Conservation (phyloP, 2,888 invertebrate genomes). For the Epinotia bilunana region DNA sequence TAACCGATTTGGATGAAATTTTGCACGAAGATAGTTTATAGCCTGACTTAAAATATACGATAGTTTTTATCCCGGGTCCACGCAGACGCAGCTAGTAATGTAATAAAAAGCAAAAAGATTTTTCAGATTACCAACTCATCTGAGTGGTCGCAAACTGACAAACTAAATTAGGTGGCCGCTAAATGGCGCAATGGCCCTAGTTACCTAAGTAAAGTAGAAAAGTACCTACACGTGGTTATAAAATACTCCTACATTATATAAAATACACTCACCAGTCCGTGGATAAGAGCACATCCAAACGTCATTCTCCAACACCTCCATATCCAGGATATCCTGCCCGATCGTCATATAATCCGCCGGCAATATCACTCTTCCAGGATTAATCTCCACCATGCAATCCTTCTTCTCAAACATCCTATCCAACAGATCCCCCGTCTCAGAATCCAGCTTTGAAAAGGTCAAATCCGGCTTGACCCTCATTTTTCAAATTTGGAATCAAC, state of each 20-base stretch:
- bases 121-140: too few relatives aligned
- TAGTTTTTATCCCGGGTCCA: too few relatives aligned
- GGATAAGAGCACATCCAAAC: conserved; percentile 95
- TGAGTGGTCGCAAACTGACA: too few relatives aligned
- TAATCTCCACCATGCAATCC: conserved; percentile 88
- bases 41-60: too few relatives aligned
- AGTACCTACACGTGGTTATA: not conserved
- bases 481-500: conserved; percentile 47
- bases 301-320: conserved; percentile 90
- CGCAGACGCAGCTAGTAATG: too few relatives aligned
- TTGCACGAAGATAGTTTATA: too few relatives aligned
- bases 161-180: too few relatives aligned
- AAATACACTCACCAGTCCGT: conserved; percentile 88
- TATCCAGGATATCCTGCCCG: conserved; percentile 88
- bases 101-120: too few relatives aligned
- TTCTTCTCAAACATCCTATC: conserved; percentile 88
- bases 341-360: conserved; percentile 88
- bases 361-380: conserved; percentile 88
- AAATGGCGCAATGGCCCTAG: too few relatives aligned
- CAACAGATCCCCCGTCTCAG: conserved; percentile 83
- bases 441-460: conserved; percentile 85
- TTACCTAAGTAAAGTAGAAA: too few relatives aligned
- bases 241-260: not conserved
- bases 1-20: too few relatives aligned
- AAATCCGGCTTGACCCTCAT: conserved; percentile 74